A percentile compares a stretch with the other conserved stretches of the same genome.
Conservation (phyloP, 2,797 vertebrate genomes). For the Falco novaeseelandiae region DNA sequence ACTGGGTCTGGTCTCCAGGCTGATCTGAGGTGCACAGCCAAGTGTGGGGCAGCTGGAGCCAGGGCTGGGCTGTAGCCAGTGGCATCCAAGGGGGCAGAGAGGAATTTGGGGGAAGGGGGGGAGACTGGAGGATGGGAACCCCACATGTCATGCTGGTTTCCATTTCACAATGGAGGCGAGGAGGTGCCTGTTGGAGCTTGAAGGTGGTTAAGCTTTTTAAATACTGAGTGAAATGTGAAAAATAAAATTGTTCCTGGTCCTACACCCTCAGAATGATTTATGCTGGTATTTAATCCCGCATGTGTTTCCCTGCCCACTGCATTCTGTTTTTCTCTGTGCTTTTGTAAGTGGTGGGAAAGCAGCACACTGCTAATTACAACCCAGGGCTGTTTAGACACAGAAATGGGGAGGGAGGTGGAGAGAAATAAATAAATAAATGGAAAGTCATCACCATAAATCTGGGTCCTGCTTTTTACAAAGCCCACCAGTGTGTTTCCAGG, state of each 20-base stretch:
- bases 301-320: neutral
- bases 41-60: accelerated
- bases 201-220: conserved; percentile 41
- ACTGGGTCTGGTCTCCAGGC: neutral
- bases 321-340: neutral
- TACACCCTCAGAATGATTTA: conserved; percentile 16
- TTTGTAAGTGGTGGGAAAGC: neutral
- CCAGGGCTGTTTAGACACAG: neutral
- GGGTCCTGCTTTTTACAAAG: neutral
- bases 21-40: neutral
- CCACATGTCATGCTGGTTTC: neutral
- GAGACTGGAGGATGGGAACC: neutral
- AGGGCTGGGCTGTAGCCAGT: neutral
- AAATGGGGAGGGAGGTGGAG: neutral
- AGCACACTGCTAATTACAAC: neutral
- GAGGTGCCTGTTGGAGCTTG: conserved; percentile 22
- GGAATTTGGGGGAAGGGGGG: neutral
- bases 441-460: neutral
- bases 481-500: neutral
- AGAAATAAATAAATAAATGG: neutral
- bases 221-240: conserved; percentile 23
- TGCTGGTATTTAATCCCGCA: neutral
- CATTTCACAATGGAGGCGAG: neutral
- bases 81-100: neutral
- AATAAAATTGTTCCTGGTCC: neutral